Conservation (phyloP, 2,113 vertebrate species). For the Sclerurus mexicanus region DNA sequence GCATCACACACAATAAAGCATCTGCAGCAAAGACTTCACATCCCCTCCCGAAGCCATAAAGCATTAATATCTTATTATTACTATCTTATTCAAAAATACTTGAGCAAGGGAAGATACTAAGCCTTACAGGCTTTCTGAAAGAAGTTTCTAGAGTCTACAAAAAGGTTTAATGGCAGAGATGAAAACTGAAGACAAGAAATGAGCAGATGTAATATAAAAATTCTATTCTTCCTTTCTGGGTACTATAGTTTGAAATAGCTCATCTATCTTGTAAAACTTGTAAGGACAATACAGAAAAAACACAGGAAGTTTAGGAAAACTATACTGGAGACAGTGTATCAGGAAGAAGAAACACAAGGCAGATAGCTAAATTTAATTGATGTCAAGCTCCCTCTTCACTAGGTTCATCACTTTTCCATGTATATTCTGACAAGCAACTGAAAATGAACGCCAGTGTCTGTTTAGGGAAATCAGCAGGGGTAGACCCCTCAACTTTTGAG, state of each 20-base stretch:
- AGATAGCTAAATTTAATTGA: conserved; percentile 57
- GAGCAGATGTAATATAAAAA: neutral
- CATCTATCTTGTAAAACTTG: conserved; percentile 10
- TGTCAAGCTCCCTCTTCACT: conserved; percentile 46
- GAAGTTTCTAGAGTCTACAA: neutral
- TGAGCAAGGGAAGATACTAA: neutral
- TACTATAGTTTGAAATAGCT: neutral
- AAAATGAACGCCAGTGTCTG: conserved; percentile 45
- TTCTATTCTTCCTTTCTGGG: neutral
- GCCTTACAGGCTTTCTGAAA: neutral
- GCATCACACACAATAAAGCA: neutral
- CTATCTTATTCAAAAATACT: neutral
- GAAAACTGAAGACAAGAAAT: neutral
- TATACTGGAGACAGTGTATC: neutral
- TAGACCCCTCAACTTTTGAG: conserved; percentile 46
- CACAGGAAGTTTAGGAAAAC: conserved; percentile 38
- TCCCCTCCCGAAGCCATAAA: neutral
- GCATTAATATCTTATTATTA: neutral
- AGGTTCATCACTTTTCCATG: conserved; percentile 51
- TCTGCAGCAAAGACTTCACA: neutral
- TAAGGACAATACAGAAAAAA: neutral
- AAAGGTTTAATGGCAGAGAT: neutral
- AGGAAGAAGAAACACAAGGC: conserved; percentile 36
- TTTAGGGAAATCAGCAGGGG: conserved; percentile 44
- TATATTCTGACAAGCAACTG: conserved; percentile 52